phyloP scores from a whole-genome alignment of 2,797 vertebrate species.

The Remorina albescens region DNA sequence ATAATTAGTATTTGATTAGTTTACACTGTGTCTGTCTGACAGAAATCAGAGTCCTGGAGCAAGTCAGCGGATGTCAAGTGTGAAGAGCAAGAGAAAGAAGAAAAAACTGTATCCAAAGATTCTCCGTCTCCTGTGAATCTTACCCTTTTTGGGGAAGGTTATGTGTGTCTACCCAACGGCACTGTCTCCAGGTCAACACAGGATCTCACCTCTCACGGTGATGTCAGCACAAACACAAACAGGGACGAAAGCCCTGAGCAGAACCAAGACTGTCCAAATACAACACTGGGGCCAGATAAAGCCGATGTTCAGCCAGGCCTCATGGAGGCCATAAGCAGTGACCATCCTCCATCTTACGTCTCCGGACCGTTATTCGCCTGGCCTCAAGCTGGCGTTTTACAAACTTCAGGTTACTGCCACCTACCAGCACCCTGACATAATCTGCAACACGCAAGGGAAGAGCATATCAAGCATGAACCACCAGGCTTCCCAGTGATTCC shows the following conservation, averaged over 20 bases:
- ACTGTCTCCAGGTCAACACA: conserved; percentile 49
- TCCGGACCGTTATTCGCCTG: conserved; percentile 35
- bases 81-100: conserved; percentile 13
- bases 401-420: conserved; percentile 75
- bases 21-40: conserved; percentile 23
- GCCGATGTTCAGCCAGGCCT: neutral
- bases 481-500: neutral
- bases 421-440: conserved; percentile 51
- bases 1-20: neutral
- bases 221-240: neutral
- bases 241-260: neutral
- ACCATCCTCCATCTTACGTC: conserved; percentile 46
- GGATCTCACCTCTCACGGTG: conserved; percentile 46
- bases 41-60: neutral
- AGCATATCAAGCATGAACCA: neutral
- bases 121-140: neutral
- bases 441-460: neutral
- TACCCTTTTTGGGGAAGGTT: conserved; percentile 19
- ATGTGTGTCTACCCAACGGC: conserved; percentile 57
- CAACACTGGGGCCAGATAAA: neutral
- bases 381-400: conserved; percentile 44
- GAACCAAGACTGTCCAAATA: neutral
- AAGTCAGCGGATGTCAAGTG: neutral
- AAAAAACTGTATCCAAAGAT: neutral
- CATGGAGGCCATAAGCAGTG: neutral